Conservation (phyloP, 2,888 invertebrate species). For the Galerucella pusilla region DNA sequence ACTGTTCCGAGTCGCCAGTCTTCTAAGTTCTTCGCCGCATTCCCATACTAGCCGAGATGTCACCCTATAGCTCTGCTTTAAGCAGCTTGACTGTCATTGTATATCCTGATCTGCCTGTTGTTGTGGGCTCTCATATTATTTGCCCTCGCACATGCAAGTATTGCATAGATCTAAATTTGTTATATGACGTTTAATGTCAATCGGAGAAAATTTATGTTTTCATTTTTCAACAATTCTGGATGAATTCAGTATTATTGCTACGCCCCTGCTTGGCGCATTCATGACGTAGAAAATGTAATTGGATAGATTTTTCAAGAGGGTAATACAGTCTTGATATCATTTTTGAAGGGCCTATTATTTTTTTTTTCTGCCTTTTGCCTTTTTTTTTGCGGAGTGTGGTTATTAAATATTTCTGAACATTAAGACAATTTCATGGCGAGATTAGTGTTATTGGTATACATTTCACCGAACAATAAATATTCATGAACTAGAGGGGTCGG, state of each 20-base stretch:
- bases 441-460: constrained; percentile 27
- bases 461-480: not conserved
- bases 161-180: too few species aligned
- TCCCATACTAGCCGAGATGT: too few species aligned
- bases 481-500: not conserved
- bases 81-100: too few species aligned
- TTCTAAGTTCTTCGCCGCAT: too few species aligned
- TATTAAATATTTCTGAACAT: constrained; percentile 33
- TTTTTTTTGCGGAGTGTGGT: constrained; percentile 7
- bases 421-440: constrained; percentile 27
- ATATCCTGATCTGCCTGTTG: too few species aligned
- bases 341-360: constrained; percentile 21
- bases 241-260: not conserved
- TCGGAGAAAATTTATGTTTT: too few species aligned
- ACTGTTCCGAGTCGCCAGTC: too few species aligned
- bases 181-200: too few species aligned
- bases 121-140: too few species aligned
- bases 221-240: too few species aligned
- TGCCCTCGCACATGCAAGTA: too few species aligned
- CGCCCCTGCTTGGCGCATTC: not conserved
- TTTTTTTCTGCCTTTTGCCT: constrained; percentile 14
- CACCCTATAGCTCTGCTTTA: too few species aligned
- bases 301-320: constrained; percentile 30
- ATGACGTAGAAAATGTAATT: constrained; percentile 27
- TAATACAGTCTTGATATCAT: constrained; percentile 18